Conservation (phyloP, 2,888 invertebrate genomes). For the Folsomia candida region DNA sequence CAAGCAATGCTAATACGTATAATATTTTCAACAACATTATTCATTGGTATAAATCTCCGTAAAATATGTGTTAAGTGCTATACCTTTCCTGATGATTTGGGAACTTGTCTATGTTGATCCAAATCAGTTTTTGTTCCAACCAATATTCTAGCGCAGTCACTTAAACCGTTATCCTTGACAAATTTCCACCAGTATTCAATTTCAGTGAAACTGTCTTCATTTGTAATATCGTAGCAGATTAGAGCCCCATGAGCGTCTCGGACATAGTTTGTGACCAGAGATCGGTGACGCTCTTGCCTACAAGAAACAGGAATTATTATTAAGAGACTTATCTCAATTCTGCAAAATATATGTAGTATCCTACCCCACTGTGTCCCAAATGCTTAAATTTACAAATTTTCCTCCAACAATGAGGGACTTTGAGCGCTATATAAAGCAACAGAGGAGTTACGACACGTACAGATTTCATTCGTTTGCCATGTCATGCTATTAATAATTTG, state of each 20-base stretch:
- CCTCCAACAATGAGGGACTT: conserved; percentile 46
- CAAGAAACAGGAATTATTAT: too few species aligned
- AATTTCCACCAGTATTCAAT: conserved; percentile 47
- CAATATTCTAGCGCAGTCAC: conserved; percentile 43
- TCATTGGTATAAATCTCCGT: neutral
- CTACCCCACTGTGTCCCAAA: conserved; percentile 19
- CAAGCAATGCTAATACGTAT: neutral
- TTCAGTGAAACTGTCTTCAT: conserved; percentile 34
- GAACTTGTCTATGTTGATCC: conserved; percentile 37
- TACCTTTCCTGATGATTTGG: conserved; percentile 34
- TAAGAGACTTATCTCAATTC: too few species aligned
- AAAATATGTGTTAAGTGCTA: neutral
- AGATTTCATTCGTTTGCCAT: neutral
- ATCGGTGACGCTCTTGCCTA: conserved; percentile 45
- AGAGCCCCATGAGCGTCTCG: conserved; percentile 46
- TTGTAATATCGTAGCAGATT: conserved; percentile 46
- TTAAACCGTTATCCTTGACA: conserved; percentile 39
- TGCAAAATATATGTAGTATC: too few species aligned
- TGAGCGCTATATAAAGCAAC: conserved; percentile 34
- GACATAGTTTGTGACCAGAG: conserved; percentile 46
- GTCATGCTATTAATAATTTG: neutral
- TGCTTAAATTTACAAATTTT: conserved; percentile 42
- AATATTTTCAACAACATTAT: neutral
- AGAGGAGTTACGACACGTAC: neutral
- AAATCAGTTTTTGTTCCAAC: conserved; percentile 47